Evolutionary conservation across 1,140 invertebrate species (phyloP).

Genomic region (Hyles vespertilio): DNA sequence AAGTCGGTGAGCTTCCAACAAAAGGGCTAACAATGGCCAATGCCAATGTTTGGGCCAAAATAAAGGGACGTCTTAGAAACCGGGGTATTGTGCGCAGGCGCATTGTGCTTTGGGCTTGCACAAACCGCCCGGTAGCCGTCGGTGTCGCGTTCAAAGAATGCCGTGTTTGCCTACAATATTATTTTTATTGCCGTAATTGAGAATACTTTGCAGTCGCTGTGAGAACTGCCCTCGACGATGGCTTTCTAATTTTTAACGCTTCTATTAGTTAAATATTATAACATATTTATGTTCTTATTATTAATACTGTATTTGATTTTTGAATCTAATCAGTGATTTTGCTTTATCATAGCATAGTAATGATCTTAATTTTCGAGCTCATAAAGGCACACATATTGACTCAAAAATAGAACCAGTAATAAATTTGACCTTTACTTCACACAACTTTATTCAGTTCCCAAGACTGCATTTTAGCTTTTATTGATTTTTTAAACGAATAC

Average conservation of each 20-base stretch:
- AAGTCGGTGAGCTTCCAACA: constrained; percentile 68
- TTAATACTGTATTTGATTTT: too few species aligned
- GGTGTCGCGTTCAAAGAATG: constrained; percentile 44
- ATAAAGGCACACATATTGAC: too few species aligned
- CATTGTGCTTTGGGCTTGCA: constrained; percentile 60
- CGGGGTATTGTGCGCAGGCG: constrained; percentile 46
- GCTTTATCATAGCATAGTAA: too few species aligned
- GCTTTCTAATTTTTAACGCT: constrained; percentile 54
- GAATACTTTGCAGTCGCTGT: constrained; percentile 38
- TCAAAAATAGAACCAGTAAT: too few species aligned
- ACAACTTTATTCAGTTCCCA: too few species aligned
- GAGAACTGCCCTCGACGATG: constrained; percentile 28
- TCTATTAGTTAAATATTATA: too few species aligned
- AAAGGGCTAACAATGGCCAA: constrained; percentile 57
- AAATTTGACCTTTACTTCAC: too few species aligned
- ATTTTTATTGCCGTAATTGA: constrained; percentile 71
- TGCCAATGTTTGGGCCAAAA: constrained; percentile 68
- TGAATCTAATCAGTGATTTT: too few species aligned
- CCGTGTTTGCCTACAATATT: constrained; percentile 63
- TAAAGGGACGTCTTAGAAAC: constrained; percentile 60
- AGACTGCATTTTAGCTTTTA: too few species aligned
- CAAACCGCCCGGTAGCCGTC: constrained; percentile 60
- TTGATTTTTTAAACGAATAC: too few species aligned
- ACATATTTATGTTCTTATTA: too few species aligned
- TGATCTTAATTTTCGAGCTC: too few species aligned